Evolutionary conservation across 2,113 vertebrate genomes (phyloP), one percentile per base, ranked within the genome.

Genomic region (Pachypanchax playfairii): DNA sequence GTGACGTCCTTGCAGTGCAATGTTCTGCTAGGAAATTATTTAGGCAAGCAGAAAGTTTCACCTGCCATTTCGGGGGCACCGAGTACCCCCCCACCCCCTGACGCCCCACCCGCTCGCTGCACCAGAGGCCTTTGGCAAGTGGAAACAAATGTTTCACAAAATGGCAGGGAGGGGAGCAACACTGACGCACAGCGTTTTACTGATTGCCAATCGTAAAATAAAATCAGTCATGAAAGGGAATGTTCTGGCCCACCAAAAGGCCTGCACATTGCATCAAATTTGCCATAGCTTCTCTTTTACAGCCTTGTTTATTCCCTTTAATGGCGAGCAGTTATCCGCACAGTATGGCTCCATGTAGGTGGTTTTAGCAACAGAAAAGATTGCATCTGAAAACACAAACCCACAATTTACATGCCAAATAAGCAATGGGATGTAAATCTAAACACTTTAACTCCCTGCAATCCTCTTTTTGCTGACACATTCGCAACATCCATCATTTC

Each of bases 141-240:
- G 81, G 88, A 90, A 86, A 89, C 87, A 92, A 91, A 91, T 90
- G 87, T 87, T 91, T 82, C 70, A 78, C 84, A 89, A 85, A 87
- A 89, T 83, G 90, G 79, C 88, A 92, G 87, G 83, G 91, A 91
- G 88, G 90, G 89, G 92, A 91, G 91, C 91, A 11, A 90, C 90
- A 79, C 89, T 91, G 85, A 90, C 92, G 85, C 88, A 83, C 85
- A 75, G 90, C 88, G 87, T 93, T 94, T 93, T 88, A 81, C 83
- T 91, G 91, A 94, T 91, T 93, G 91, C 88, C 90, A 90, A 94
- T 93, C 92, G 91, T 95, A 93, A 95, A 96, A 95, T 87, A 94
- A 89, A 87, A 82, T 82, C 87, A 90, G 92, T 87, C 90, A 90
- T 93, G 93, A 94, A 95, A 94, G 87, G 89, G 87, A 87, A 86